A percentile compares a stretch with the other conserved stretches of the same genome.
Conservation (phyloP, 2,113 vertebrate species). For the Tyrannus savana region DNA sequence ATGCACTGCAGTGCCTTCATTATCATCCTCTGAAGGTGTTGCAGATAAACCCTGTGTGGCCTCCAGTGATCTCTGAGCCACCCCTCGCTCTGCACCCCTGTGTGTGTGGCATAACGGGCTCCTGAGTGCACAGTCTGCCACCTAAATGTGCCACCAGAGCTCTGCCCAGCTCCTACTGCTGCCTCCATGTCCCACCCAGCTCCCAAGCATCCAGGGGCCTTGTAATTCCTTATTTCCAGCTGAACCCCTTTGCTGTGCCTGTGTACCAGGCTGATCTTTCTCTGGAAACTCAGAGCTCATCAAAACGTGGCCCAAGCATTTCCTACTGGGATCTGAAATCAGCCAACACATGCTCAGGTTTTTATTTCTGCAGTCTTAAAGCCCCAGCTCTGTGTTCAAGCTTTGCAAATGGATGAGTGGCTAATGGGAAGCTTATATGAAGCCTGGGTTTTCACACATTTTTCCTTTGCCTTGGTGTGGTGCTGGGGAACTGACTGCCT, state of each 20-base stretch:
- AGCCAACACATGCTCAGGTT: background rate
- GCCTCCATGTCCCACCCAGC: background rate
- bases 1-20: background rate
- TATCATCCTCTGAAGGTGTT: background rate
- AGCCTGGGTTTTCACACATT: background rate
- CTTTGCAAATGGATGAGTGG: background rate
- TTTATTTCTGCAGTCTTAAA: background rate
- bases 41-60: background rate
- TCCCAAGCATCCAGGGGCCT: background rate
- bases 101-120: background rate
- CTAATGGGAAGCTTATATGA: background rate
- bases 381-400: background rate
- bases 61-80: background rate
- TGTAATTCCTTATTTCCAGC: background rate
- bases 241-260: background rate
- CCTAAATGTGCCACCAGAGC: background rate
- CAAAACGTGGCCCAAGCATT: background rate
- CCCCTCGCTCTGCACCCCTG: background rate
- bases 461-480: background rate
- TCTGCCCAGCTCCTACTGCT: background rate
- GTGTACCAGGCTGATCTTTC: background rate
- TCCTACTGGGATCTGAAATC: background rate
- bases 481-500: background rate
- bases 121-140: background rate
- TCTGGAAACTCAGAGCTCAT: background rate